Evolutionary conservation across 92 coral and sea anemone genomes (phyloP), one percentile per base, ranked within the genome.

Genomic region (Phenganax subtilis): DNA sequence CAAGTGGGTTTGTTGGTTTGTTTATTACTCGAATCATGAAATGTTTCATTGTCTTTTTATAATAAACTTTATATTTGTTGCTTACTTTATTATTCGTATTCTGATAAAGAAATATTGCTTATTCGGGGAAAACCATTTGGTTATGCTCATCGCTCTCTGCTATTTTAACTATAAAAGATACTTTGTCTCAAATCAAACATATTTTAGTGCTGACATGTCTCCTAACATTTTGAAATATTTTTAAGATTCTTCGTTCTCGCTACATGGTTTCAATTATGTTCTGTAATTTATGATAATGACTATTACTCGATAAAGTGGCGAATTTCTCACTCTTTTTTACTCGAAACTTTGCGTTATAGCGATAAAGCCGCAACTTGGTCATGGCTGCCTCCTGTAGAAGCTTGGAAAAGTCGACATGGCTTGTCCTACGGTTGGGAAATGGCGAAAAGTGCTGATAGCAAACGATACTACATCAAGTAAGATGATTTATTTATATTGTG

Each of bases 361-460:
- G 83, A 79, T 51, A 29, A 25, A 3, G 55, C 51, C 28, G 65
- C 63, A 61, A 47, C 15, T 25, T 79, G 83, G 51, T 63, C 71
- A 55, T 93, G 97, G 97, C 87, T 91, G 57, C 97, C 97, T 11
- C 97, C 97, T 68, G 85, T 89, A 30, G 93, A 93, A 74, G 67
- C 92, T 28, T 93, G 97, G 97, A 72, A 66, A 65, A 91, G 91
- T 74, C 89, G 92, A 57, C 87, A 77, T 71, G 91, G 93, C 29
- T 84, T 93, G 81, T 96, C 97, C 2, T 93, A 93, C 77, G 97
- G 96, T 20, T 93, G 97, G 97, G 97, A 93, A 86, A 86, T 82
- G 56, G 97, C 91, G 0, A 27, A 90, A 57, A 87, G 79, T 83
- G 74, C 82, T 51, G 90, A 88, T 52, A 88, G 85, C 81, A 77